Evolutionary conservation across 1,140 invertebrate genomes (phyloP).

Genomic region (Apis dorsata): DNA sequence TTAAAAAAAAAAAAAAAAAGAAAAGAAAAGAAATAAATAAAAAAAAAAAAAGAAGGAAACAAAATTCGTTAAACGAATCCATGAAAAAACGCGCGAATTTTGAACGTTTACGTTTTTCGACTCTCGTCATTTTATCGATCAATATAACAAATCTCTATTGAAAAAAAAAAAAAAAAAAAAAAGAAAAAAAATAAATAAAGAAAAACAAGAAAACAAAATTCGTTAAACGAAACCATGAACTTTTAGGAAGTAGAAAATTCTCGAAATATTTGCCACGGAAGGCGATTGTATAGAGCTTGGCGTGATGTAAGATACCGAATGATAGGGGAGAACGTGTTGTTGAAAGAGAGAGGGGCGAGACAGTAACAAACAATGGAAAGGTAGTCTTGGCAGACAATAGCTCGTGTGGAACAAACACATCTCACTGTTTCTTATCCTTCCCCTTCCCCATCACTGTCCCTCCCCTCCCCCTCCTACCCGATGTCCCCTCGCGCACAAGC

Average conservation of each 20-base stretch:
- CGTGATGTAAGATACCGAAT: conserved; percentile 66
- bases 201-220: not conserved
- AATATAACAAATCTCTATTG: too few species aligned
- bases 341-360: conserved; percentile 67
- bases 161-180: too few species aligned
- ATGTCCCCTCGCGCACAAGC: conserved; percentile 40
- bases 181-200: too few species aligned
- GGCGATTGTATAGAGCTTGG: conserved; percentile 30
- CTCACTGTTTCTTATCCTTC: conserved; percentile 64
- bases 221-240: not conserved
- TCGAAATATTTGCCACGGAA: conserved; percentile 26
- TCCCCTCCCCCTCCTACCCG: not conserved
- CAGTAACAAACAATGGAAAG: conserved; percentile 77
- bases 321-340: conserved; percentile 60
- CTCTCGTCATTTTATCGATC: too few species aligned
- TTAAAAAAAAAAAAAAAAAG: too few species aligned
- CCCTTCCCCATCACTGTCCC: not conserved
- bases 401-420: conserved; percentile 79
- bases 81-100: too few species aligned
- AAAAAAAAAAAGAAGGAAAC: too few species aligned
- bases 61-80: not conserved
- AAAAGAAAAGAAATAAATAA: too few species aligned
- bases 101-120: too few species aligned
- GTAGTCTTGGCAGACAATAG: conserved; percentile 76
- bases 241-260: conserved; percentile 12